A percentile compares a stretch with the other conserved stretches of the same genome.
Evolutionary conservation across 1,140 invertebrate genomes (phyloP).

Genomic region (Drosophila persimilis): DNA sequence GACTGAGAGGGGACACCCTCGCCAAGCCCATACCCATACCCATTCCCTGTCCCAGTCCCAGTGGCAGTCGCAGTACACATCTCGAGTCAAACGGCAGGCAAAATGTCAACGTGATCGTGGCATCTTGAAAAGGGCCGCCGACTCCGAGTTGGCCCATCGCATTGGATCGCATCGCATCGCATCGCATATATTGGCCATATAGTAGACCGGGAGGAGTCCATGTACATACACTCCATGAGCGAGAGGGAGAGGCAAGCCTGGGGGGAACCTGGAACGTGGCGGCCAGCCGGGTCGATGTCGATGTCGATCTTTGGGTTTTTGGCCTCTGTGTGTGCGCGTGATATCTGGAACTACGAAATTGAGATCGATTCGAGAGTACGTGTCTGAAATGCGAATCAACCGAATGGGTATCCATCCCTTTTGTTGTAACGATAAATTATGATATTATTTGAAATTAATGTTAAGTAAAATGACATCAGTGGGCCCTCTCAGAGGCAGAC

Average conservation of each 20-base stretch:
- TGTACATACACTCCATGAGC: no score
- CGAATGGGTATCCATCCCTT: background rate
- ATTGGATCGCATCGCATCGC: background rate
- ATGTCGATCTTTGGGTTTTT: background rate
- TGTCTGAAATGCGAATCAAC: conserved; percentile 53
- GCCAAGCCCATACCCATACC: conserved; percentile 7
- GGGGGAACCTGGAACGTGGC: conserved; percentile 57
- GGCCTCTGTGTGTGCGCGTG: conserved; percentile 55
- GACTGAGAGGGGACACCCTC: conserved; percentile 18
- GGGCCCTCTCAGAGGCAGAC: conserved; percentile 7
- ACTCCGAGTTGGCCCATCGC: conserved; percentile 21
- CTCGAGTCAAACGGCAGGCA: conserved; percentile 12
- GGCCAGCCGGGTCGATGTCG: conserved; percentile 12
- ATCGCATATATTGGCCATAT: conserved; percentile 64
- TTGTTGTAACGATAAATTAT: conserved; percentile 73
- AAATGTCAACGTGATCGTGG: conserved; percentile 77
- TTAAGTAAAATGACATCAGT: conserved; percentile 66
- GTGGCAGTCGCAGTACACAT: no score
- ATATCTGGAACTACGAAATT: conserved; percentile 81
- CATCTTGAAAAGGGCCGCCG: conserved; percentile 75
- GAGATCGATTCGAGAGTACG: conserved; percentile 74
- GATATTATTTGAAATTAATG: conserved; percentile 78
- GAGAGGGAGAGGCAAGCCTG: conserved; percentile 4
- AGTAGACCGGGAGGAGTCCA: background rate
- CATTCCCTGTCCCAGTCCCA: background rate